Evolutionary conservation across 2,888 invertebrate species (phyloP), one percentile per base, ranked within the genome.

Genomic region (Drosophila nr. fundita): DNA sequence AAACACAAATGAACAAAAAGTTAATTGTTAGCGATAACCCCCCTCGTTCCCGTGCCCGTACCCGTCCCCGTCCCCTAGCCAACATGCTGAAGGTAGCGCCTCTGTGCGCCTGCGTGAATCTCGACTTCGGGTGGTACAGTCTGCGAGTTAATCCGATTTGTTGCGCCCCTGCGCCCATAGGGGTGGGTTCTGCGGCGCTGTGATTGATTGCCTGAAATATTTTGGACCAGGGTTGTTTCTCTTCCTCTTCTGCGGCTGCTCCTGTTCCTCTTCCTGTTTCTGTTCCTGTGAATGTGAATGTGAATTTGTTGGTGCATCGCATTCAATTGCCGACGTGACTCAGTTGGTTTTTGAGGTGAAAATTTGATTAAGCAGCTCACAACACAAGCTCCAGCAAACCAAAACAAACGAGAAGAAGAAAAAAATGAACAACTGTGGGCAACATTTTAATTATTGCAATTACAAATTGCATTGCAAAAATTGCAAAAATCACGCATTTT

Each of bases 401-500:
- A 65, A 60, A 40, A 45, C 32, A 21, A 27, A 30, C 21, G 13
- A 29, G n/a, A n/a, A 36, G 15, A 18, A n/a, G 29, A 27, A 52
- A 36, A n/a, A 48, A 61, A 49, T 45, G 67, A 54, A 52, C 48
- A 62, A 62, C 34, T 32, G 58, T 21, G 34, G 66, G 53, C 87
- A 76, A 86, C 88, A 78, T 76, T 89, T 86, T 86, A 89, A 89
- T 86, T 89, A 82, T 89, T 73, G 89, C 85, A 86, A 86, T 86
- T 86, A 86, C 85, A 86, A 87, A 89, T 89, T 89, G 84, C 87
- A 79, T 71, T 76, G 83, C 79, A 78, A 84, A 85, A 89, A 87
- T 89, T 82, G 79, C 89, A 84, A 80, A 89, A 89, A 89, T 87
- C 87, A 89, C 87, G 88, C 87, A 87, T 89, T 89, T 90, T 89